Conservation (phyloP, 2,797 vertebrate genomes). For the Diplodus sargus region DNA sequence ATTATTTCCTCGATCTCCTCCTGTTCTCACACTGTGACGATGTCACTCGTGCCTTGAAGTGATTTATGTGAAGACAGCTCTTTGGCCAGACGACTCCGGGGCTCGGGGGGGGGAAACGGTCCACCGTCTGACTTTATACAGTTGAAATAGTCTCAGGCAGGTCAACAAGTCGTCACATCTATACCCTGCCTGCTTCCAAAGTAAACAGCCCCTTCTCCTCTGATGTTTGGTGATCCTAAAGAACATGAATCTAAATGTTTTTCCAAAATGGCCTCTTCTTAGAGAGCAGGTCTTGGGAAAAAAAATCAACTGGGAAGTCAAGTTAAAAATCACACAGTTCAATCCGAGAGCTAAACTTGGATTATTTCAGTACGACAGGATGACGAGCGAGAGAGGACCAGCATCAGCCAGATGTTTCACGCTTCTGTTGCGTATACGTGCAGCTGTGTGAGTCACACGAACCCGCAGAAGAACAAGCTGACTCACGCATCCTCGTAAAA, state of each 20-base stretch:
- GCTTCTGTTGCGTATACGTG: background rate
- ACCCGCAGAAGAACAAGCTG: slow-evolving; percentile 30
- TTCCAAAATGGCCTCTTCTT: slow-evolving; percentile 30
- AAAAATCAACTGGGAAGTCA: slow-evolving; percentile 29
- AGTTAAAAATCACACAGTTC: background rate
- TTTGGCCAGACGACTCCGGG: slow-evolving; percentile 40
- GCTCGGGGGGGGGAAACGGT: slow-evolving; percentile 32
- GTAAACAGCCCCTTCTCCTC: slow-evolving; percentile 55
- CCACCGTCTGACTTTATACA: background rate
- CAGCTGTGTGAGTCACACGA: slow-evolving; percentile 37
- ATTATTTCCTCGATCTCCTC: slow-evolving; percentile 15
- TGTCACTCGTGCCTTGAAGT: slow-evolving; percentile 14
- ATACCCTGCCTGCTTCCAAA: slow-evolving; percentile 46
- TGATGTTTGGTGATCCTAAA: slow-evolving; percentile 57
- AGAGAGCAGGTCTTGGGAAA: slow-evolving; percentile 49
- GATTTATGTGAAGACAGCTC: slow-evolving; percentile 55
- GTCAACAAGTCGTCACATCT: slow-evolving; percentile 65
- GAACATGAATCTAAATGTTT: slow-evolving; percentile 44
- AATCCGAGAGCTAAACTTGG: background rate
- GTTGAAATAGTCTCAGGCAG: slow-evolving; percentile 48
- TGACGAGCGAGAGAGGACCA: background rate
- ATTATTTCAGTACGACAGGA: background rate
- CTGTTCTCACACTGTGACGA: slow-evolving; percentile 25
- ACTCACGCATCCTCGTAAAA: slow-evolving; percentile 43
- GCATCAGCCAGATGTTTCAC: background rate